Base-by-base conservation (phyloP, 2,797 vertebrate species). In the Labroides dimidiatus region DNA sequence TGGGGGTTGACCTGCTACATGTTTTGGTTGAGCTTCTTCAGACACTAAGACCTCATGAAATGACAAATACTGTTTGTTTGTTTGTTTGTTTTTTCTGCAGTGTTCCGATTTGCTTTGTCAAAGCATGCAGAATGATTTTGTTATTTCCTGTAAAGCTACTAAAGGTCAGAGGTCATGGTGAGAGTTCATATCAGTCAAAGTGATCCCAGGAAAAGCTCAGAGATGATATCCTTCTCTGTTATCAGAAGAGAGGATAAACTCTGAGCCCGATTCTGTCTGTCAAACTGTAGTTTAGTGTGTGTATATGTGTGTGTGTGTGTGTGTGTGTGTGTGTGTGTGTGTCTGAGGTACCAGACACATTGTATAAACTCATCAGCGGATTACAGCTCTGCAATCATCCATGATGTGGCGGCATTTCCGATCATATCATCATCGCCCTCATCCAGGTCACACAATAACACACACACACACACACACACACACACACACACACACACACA, bases 341-440 rank as follows among this genome's bases (percentile, higher is more conserved):
- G 36, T 17, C 19, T 6, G 33, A 3, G 21, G 14, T 43, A 63
- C 19, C 39, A 54, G 52, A 64, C 52, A 15, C 62, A 64, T 45
- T 60, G 57, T 53, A 9, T 50, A 36, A 80, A 65, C 42, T 42
- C 10, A 77, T 82, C 76, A 65, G 69, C 17, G 36, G 83, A 87
- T 87, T 85, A 89, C 53, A 64, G 55, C 75, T 71, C 64, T 75
- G 64, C 21, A 65, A 49, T 77, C 63, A 66, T 69, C 77, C 69
- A 74, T 63, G 56, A n/a, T n/a, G n/a, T 69, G 76, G 49, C 2
- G 10, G 56, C 23, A 65, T 77, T 81, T 68, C 70, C 15, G 20
- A 49, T 44, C 33, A 59, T 60, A 52, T 47, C 64, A 64, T 50
- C 56, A 59, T 56, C 50, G 30, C 58, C 58, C 43, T 48, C 33